phyloP scores from a whole-genome alignment of 2,113 vertebrate genomes.

The Xenopus borealis region DNA sequence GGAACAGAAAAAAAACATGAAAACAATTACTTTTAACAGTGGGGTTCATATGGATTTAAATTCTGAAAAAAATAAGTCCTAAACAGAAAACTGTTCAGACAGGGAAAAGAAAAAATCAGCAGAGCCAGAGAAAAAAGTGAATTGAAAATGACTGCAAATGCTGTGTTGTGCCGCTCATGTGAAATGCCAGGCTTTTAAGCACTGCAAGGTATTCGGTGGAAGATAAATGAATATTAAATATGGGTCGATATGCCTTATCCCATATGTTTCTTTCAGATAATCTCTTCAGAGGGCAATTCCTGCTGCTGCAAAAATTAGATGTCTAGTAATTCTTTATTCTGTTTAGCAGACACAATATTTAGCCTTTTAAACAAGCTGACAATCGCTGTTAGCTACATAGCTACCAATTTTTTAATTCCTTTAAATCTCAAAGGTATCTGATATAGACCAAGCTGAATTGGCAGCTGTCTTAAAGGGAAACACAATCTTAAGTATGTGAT shows the following conservation, averaged over 20 bases:
- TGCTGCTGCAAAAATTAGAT: neutral
- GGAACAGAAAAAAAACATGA: constrained; percentile 16
- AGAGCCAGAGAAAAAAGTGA: neutral
- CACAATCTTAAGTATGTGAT: no score
- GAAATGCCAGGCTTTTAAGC: neutral
- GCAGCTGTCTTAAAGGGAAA: no score
- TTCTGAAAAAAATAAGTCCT: no score
- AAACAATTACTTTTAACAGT: constrained; percentile 39
- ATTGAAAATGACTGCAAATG: constrained; percentile 1
- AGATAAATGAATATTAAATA: neutral
- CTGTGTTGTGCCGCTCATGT: neutral
- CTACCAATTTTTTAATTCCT: no score
- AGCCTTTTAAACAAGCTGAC: no score
- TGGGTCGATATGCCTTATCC: neutral
- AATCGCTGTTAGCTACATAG: no score
- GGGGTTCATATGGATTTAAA: constrained; percentile 9
- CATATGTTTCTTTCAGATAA: neutral
- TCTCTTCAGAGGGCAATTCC: neutral
- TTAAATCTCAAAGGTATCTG: no score
- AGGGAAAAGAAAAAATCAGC: constrained; percentile 31
- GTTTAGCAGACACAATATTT: neutral
- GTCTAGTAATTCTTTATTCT: neutral
- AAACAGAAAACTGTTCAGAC: no score
- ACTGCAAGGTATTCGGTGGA: neutral
- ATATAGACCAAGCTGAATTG: no score